Evolutionary conservation across 2,888 invertebrate genomes (phyloP), one percentile per base, ranked within the genome.

Genomic region (Adela reaumurella): DNA sequence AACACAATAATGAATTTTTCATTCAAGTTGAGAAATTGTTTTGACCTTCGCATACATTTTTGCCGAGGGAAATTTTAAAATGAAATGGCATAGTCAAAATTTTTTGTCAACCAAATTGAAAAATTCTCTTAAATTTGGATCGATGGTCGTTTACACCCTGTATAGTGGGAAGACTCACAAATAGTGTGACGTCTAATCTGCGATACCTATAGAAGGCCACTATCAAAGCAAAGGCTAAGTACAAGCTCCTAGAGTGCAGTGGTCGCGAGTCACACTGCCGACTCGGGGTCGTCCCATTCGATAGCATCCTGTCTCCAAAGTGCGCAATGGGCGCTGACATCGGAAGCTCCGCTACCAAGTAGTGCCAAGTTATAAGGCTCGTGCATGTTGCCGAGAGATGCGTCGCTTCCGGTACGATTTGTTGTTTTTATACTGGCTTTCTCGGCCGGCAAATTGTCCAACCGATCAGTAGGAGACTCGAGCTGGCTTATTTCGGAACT

Each of bases 251-350:
- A n/a, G n/a, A n/a, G n/a, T n/a, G n/a, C n/a, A n/a, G n/a, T n/a
- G n/a, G n/a, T n/a, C 8, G 17, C 3, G 43, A n/a, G 17, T 74
- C 76, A 79, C 43, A 80, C 78, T 48, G 74, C 68, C 4, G 76
- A 76, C 64, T 79, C 79, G 17, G 78, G 74, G 57, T 74, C 72
- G 58, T 71, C 72, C 71, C 74, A 73, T n/a, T 71, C 51, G 62
- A 77, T 77, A 45, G 79, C 79, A 66, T 80, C 74, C 64, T 80
- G 79, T 1, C 79, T 68, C 78, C 78, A 80, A 56, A 80, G 68
- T 47, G 62, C 62, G 52, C 76, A 70, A 50, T 63, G 57, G 50
- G 64, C 58, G 51, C 54, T 54, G 2, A 52, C 17, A 46, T 74
- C 74, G 35, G 66, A 60, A 43, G 65, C 53, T 53, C 66, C 69